Evolutionary conservation across 2,113 vertebrate genomes (phyloP).

Genomic region (rabbit (Oryctolagus cuniculus)): DNA sequence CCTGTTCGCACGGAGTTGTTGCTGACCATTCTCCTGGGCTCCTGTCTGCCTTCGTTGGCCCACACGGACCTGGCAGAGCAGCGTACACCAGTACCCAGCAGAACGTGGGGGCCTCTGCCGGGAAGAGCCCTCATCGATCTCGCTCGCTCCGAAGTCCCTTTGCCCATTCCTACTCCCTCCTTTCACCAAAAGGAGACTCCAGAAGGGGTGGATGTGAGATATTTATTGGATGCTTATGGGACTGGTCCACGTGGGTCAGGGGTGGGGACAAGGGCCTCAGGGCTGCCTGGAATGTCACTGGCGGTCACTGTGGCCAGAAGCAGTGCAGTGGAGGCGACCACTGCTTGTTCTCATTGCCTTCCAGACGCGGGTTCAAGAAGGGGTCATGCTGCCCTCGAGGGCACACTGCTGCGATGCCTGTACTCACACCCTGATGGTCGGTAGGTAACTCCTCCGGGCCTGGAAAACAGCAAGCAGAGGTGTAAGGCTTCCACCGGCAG

Average conservation of each 20-base stretch:
- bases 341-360: conserved; percentile 87
- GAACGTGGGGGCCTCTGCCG: neutral
- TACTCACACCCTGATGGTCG: neutral
- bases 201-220: neutral
- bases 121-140: conserved; percentile 16
- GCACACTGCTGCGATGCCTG: neutral
- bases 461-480: conserved; percentile 68
- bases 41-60: neutral
- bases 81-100: neutral
- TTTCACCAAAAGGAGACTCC: conserved; percentile 49
- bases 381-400: neutral
- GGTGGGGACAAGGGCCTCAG: conserved; percentile 52
- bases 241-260: neutral
- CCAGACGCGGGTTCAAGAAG: conserved; percentile 86
- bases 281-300: conserved; percentile 85
- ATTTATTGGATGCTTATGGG: conserved; percentile 69
- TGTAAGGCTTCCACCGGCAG: neutral
- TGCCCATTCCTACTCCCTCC: neutral
- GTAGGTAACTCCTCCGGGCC: neutral
- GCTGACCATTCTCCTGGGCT: neutral
- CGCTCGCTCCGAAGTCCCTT: neutral
- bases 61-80: neutral
- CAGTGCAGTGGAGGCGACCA: conserved; percentile 86
- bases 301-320: conserved; percentile 88
- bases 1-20: neutral